phyloP scores from a whole-genome alignment of 1,140 invertebrate genomes.

The Acromyrmex echinatior region DNA sequence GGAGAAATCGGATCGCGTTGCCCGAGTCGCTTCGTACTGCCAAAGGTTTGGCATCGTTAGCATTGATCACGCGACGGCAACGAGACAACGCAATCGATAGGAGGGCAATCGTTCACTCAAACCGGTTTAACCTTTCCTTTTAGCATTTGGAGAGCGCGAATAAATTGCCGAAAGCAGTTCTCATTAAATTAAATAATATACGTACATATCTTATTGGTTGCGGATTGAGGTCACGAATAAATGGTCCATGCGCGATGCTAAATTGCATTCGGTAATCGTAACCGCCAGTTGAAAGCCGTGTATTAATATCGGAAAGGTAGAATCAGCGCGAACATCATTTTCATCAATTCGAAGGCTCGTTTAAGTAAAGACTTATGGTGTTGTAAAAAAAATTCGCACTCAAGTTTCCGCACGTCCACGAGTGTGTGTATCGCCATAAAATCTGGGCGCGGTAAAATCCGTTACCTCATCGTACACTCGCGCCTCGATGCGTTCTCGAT shows the following conservation, averaged over 20 bases:
- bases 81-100: slow-evolving; percentile 63
- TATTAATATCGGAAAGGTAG: slow-evolving; percentile 9
- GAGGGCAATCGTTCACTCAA: slow-evolving; percentile 17
- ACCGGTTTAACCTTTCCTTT: slow-evolving; percentile 18
- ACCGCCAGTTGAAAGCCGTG: neutral
- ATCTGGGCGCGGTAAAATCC: slow-evolving; percentile 49
- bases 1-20: slow-evolving; percentile 75
- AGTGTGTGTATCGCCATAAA: slow-evolving; percentile 42
- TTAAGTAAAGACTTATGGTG: slow-evolving; percentile 21
- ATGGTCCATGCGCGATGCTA: neutral
- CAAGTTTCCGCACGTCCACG: slow-evolving; percentile 2
- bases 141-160: slow-evolving; percentile 9
- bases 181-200: neutral
- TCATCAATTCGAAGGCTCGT: neutral
- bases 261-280: slow-evolving; percentile 17
- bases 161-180: slow-evolving; percentile 10
- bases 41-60: slow-evolving; percentile 73
- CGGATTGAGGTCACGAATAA: slow-evolving; percentile 16
- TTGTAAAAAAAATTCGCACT: slow-evolving; percentile 41
- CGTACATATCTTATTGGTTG: neutral
- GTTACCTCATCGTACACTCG: slow-evolving; percentile 30
- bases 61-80: slow-evolving; percentile 73
- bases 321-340: neutral
- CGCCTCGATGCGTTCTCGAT: slow-evolving; percentile 57
- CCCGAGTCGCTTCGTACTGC: slow-evolving; percentile 61